phyloP scores from a whole-genome alignment of 1,140 invertebrate genomes.

The Trichonephila clavipes region DNA sequence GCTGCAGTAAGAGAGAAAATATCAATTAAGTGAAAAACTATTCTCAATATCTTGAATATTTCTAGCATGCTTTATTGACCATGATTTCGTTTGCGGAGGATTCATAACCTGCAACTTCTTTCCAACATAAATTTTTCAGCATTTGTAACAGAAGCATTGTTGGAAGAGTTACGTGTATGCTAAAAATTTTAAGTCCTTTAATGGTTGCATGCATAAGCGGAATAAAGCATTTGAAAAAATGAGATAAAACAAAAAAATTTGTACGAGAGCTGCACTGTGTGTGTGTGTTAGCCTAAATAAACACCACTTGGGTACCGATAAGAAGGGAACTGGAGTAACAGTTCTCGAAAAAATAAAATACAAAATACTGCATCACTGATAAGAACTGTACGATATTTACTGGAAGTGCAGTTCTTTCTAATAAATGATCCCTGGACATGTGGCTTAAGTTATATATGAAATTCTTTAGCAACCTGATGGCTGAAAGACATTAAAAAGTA shows the following conservation, averaged over 20 bases:
- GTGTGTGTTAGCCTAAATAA: background rate
- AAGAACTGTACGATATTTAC: constrained; percentile 21
- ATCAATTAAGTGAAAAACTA: no score
- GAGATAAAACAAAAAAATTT: background rate
- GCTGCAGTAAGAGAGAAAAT: no score
- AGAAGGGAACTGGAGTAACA: background rate
- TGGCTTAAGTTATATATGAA: constrained; percentile 27
- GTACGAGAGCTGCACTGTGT: background rate
- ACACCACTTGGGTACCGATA: background rate
- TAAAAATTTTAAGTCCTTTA: no score
- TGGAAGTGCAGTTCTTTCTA: constrained; percentile 44
- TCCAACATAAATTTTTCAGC: no score
- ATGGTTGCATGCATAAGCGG: no score
- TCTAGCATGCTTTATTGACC: no score
- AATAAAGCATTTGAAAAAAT: background rate
- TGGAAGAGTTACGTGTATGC: no score
- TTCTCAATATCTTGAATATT: no score
- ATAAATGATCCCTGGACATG: constrained; percentile 46
- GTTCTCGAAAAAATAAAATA: background rate
- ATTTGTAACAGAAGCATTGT: no score
- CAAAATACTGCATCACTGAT: constrained; percentile 24
- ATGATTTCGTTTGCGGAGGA: no score
- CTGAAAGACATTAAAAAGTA: constrained; percentile 60
- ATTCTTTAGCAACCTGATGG: constrained; percentile 33
- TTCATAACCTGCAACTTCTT: no score